Evolutionary conservation across 2,113 vertebrate genomes (phyloP), one percentile per base, ranked within the genome.

Genomic region (Sterrhoptilus dennistouni): DNA sequence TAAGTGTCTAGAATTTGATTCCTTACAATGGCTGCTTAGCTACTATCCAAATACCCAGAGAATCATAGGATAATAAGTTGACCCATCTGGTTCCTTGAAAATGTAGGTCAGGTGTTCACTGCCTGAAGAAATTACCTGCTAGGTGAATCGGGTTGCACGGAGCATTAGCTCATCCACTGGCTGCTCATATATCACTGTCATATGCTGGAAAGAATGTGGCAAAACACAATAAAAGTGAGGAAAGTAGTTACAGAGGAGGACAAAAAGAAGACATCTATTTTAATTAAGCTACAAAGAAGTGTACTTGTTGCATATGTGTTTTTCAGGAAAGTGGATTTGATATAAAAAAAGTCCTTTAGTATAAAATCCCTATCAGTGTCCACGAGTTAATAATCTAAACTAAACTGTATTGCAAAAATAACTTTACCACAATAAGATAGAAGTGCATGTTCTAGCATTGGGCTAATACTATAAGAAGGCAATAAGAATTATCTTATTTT

Each of bases 51-150:
- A 80, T 60, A 47, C 1, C 2, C 21, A 78, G 47, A 81, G 22
- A 78, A 65, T 86, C 82, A 75, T 9, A 86, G 27, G 20, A 53
- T 69, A 92, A 77, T 80, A 64, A 54, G 16, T 17, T 91, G 52
- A 86, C 49, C 28, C 54, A 10, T 38, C 52, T 87, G n/a, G 8
- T 84, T 91, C 66, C 71, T 86, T 86, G n/a, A 61, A 75, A 68
- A 89, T 80, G 31, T 87, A 54, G 49, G 90, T 96, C 84, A 96
- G 91, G 49, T 93, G 70, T 86, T 89, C 42, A 40, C 2, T 77
- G 59, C n/a, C 63, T 88, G 53, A 83, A 72, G 56, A 97, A 94
- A 90, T 82, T 86, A 72, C 57, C 38, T 83, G 33, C 38, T 82
- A 22, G 54, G 76, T 96, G 88, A 76, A 24, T 88, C 52, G 36